Evolutionary conservation across 2,797 vertebrate genomes (phyloP).

Genomic region (Lagodon rhomboides): DNA sequence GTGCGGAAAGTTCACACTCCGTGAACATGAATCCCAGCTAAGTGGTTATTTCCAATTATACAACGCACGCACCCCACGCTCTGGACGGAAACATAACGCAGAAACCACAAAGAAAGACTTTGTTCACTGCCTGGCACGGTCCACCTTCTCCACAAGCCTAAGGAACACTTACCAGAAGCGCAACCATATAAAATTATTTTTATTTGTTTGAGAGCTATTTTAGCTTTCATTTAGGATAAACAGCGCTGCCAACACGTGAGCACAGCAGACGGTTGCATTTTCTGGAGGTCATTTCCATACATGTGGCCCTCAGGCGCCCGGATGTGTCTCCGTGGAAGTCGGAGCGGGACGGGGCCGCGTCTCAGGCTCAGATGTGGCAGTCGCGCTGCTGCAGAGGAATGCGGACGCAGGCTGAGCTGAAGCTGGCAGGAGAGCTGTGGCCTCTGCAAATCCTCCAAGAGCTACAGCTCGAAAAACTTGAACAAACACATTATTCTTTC

Average conservation of each 20-base stretch:
- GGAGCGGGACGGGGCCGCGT: neutral
- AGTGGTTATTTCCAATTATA: slow-evolving; percentile 48
- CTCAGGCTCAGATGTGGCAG: slow-evolving; percentile 35
- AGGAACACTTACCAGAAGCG: slow-evolving; percentile 29
- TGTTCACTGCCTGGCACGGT: slow-evolving; percentile 57
- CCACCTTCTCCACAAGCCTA: slow-evolving; percentile 28
- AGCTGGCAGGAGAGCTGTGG: slow-evolving; percentile 44
- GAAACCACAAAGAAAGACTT: slow-evolving; percentile 63
- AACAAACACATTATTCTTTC: slow-evolving; percentile 44
- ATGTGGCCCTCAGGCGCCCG: slow-evolving; percentile 2
- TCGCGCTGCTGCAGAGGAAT: slow-evolving; percentile 43
- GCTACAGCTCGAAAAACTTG: slow-evolving; percentile 40
- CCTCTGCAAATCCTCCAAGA: slow-evolving; percentile 47
- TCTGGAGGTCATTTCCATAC: neutral
- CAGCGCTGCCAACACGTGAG: slow-evolving; percentile 11
- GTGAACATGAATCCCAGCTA: slow-evolving; percentile 24
- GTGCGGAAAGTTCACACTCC: slow-evolving; percentile 49
- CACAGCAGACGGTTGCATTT: neutral
- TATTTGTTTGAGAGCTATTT: slow-evolving; percentile 35
- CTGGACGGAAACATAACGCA: slow-evolving; percentile 38
- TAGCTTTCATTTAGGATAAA: neutral
- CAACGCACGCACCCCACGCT: slow-evolving; percentile 10
- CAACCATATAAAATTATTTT: slow-evolving; percentile 43
- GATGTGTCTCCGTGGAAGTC: slow-evolving; percentile 12
- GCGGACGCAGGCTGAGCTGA: slow-evolving; percentile 26